Base-by-base conservation (phyloP, 35 echinoderm and acorn worm genomes). In the Apostichopus californicus region DNA sequence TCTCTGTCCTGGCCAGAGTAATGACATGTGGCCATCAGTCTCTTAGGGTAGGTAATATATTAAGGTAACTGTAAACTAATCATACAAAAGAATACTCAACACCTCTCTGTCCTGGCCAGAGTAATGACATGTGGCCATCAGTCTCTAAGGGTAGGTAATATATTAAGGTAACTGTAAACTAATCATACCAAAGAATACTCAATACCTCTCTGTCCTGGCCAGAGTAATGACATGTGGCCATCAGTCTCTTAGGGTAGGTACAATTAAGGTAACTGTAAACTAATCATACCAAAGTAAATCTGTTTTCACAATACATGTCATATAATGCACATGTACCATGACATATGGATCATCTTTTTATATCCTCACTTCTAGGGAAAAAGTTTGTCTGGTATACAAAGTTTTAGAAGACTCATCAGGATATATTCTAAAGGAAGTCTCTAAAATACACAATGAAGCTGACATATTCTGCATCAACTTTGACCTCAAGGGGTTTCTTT, bases 401-500 rank as follows among this genome's bases (percentile, higher is more conserved):
- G 14, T 80, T 26, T 8, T 34, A 13, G 78, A 80, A 80, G 54
- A 7, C 25, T 5, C 34, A 54, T 6, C 78, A 80, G 78, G 22
- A 34, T 34, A 15, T 15, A 26, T 8, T 12, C 10, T 86, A 17
- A 86, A 53, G 3, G 83, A 86, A 86, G 8, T 86, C 5, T 25
- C 46, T 58, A 60, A 58, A 14, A 11, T 86, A 13, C 5, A 86
- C 13, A 23, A 58, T 86, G 83, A 86, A 58, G 14, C 56, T 60
- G 3, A 60, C 3, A 65, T 86, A 53, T 18, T 86, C 52, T 86
- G 83, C 57, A 58, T 86, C 54, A 60, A 5, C n/a, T 86, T 86
- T 65, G 83, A 86, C 55, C 83, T 26, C 17, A 60, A n/a, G 22
- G 83, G 83, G 10, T 61, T 56, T 26, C 52, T 86, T 6, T 86